These are phyloP conservation scores for Oryzias javanicus DNA, from an alignment of 2,113 vertebrate genomes.

Conservation along the genomic window DNA sequence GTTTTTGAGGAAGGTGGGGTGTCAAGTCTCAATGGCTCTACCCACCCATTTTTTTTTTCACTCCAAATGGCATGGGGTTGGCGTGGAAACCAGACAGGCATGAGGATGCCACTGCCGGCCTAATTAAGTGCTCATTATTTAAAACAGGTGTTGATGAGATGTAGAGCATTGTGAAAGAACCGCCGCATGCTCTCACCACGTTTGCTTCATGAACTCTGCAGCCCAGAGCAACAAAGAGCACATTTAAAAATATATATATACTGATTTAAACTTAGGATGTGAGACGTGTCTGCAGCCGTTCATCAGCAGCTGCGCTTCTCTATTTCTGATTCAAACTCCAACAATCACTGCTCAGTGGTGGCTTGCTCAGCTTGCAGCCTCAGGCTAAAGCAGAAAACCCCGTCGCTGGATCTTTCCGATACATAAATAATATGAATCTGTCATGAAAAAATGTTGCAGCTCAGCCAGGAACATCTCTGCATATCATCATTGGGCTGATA, in stretches of 20 bases:
- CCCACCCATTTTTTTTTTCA: constrained; percentile 18
- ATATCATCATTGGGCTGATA: background rate
- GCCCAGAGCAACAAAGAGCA: background rate
- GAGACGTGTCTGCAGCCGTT: background rate
- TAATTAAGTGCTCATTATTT: constrained; percentile 4
- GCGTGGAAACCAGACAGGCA: constrained; percentile 15
- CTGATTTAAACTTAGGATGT: background rate
- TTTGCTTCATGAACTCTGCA: background rate
- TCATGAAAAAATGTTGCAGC: constrained; percentile 15
- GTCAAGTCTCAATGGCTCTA: constrained; percentile 31
- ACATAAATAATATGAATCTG: constrained; percentile 17
- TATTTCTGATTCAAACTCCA: background rate
- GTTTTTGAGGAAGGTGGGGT: background rate
- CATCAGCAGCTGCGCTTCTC: constrained; percentile 1
- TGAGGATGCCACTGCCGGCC: constrained; percentile 11
- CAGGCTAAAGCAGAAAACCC: constrained; percentile 30
- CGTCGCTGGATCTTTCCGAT: constrained; percentile 15
- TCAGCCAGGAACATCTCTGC: background rate
- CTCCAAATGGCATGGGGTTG: constrained; percentile 11
- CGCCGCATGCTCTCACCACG: background rate
- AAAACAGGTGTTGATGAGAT: constrained; percentile 10
- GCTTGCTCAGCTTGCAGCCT: constrained; percentile 16
- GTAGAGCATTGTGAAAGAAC: constrained; percentile 6
- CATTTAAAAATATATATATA: background rate
- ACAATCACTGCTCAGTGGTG: constrained; percentile 25